Percentiles rank a stretch among this genome's conserved stretches.
These are phyloP conservation scores for Brachyrhaphis roseni DNA, from an alignment of 2,797 vertebrate species.

Conservation along the genomic window DNA sequence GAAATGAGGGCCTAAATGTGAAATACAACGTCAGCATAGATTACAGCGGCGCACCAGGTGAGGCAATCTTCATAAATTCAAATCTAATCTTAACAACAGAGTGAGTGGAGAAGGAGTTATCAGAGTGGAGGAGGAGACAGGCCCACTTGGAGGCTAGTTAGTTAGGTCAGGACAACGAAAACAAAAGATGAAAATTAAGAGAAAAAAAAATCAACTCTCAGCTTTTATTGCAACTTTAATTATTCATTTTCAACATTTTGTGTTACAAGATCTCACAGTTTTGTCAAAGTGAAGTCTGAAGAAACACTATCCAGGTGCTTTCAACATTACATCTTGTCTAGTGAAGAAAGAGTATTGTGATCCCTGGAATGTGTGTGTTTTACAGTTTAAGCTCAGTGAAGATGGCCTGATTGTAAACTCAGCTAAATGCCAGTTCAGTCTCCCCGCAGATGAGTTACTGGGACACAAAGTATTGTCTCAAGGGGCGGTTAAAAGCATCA, in stretches of 20 bases:
- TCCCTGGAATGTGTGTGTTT: not conserved
- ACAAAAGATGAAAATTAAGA: not conserved
- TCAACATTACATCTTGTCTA: not conserved
- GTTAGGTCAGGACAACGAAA: not conserved
- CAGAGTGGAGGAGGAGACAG: slow-evolving; percentile 32
- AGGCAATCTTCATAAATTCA: slow-evolving; percentile 99
- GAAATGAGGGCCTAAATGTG: slow-evolving; percentile 90
- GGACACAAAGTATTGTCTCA: too few relatives aligned
- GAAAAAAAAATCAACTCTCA: not conserved
- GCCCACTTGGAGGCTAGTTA: not conserved
- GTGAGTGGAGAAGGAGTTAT: slow-evolving; percentile 81
- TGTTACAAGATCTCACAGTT: not conserved
- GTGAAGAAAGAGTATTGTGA: not conserved
- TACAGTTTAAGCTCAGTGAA: not conserved
- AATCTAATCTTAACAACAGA: slow-evolving; percentile 92
- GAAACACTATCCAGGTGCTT: not conserved
- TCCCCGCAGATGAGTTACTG: too few relatives aligned
- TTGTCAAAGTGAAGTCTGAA: not conserved
- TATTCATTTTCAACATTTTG: not conserved
- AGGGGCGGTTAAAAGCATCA: not conserved
- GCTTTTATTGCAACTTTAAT: too few relatives aligned
- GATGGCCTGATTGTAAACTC: not conserved
- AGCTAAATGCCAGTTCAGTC: not conserved
- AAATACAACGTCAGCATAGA: slow-evolving; percentile 89
- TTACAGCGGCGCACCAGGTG: slow-evolving; percentile 87